Conservation (phyloP, 1,140 invertebrate species). For the Brachionus rubens region DNA sequence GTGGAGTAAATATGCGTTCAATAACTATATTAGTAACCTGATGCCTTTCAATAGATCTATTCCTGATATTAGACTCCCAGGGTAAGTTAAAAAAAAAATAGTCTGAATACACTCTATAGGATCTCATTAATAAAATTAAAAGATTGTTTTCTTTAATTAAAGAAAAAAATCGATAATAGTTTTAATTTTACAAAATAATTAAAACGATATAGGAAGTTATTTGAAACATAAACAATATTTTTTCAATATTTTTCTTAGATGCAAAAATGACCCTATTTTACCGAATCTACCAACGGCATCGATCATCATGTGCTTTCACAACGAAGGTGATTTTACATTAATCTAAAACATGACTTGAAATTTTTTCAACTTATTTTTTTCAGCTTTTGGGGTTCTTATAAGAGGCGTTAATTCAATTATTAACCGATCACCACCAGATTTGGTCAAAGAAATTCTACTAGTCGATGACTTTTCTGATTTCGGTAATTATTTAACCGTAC, state of each 20-base stretch:
- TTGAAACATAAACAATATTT: not conserved
- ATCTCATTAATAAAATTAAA: too few relatives aligned
- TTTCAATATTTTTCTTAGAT: not conserved
- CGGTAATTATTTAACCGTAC: constrained; percentile 67
- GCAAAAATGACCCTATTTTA: not conserved
- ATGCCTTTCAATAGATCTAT: constrained; percentile 87
- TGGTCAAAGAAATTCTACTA: constrained; percentile 85
- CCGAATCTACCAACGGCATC: constrained; percentile 79
- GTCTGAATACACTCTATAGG: too few relatives aligned
- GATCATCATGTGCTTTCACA: constrained; percentile 82
- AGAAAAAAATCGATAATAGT: too few relatives aligned
- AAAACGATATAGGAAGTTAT: not conserved
- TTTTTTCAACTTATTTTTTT: not conserved
- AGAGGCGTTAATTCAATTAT: constrained; percentile 85
- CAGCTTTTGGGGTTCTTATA: constrained; percentile 76
- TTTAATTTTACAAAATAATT: too few relatives aligned
- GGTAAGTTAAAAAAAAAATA: constrained; percentile 83
- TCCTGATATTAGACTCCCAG: constrained; percentile 87
- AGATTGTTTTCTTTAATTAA: too few relatives aligned
- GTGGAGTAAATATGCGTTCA: constrained; percentile 96
- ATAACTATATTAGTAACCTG: constrained; percentile 94
- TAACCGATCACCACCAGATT: constrained; percentile 71
- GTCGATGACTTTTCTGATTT: constrained; percentile 84
- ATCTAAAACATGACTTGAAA: not conserved
- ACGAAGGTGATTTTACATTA: constrained; percentile 65